Evolutionary conservation across 2,113 vertebrate genomes (phyloP).

Genomic region (Ginglymostoma cirratum): DNA sequence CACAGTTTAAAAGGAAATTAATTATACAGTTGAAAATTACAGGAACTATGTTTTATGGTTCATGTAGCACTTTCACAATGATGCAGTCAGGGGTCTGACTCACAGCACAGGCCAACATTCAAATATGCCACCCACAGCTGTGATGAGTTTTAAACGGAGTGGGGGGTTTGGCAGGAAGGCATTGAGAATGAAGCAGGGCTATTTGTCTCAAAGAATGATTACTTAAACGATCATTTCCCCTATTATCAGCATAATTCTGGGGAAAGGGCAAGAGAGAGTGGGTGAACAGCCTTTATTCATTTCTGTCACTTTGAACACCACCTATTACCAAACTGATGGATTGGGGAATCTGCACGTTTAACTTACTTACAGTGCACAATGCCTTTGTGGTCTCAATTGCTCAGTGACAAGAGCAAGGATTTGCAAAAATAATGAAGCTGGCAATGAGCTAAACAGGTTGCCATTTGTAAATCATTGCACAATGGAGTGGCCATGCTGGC

Average conservation of each 20-base stretch:
- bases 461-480: background rate
- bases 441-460: background rate
- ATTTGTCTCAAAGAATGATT: background rate
- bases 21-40: conserved; percentile 12
- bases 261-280: background rate
- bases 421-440: background rate
- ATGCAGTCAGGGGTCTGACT: background rate
- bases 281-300: background rate
- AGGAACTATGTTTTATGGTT: conserved; percentile 6
- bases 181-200: background rate
- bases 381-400: background rate
- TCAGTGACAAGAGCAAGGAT: background rate
- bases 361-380: background rate
- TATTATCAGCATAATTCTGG: background rate
- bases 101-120: background rate
- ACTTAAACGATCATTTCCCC: background rate
- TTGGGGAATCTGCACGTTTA: background rate
- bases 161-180: background rate
- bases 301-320: background rate
- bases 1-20: background rate
- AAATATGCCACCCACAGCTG: background rate
- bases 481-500: background rate
- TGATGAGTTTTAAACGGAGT: background rate
- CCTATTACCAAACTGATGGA: background rate
- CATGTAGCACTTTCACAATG: background rate